phyloP scores from a whole-genome alignment of 1,140 invertebrate species.

The Apis laboriosa region DNA sequence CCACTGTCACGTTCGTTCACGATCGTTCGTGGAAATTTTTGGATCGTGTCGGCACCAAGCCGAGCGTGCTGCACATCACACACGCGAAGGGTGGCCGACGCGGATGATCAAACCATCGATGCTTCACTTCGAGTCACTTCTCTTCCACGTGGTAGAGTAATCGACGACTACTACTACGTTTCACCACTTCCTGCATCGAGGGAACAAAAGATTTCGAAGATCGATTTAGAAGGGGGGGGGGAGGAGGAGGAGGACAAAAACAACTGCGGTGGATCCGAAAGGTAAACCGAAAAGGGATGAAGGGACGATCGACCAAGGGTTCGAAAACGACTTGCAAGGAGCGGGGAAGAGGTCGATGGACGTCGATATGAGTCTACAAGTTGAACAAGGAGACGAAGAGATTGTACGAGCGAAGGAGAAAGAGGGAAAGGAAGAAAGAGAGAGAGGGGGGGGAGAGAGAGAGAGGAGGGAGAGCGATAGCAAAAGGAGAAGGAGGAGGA shows the following conservation, averaged over 20 bases:
- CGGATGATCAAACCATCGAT: not conserved
- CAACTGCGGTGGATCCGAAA: not conserved
- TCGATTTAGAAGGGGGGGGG: not conserved
- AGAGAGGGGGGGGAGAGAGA: conserved; percentile 11
- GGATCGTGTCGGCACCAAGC: not conserved
- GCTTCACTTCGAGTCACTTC: conserved; percentile 1
- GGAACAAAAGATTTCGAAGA: conserved; percentile 17
- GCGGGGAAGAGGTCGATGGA: conserved; percentile 17
- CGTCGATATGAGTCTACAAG: conserved; percentile 22
- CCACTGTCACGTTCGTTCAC: conserved; percentile 27
- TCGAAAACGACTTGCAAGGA: conserved; percentile 1
- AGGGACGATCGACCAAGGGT: conserved; percentile 14
- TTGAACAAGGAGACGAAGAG: not conserved
- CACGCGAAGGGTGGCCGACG: not conserved
- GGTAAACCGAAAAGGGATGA: not conserved
- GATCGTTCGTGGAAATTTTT: not conserved
- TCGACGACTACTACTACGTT: not conserved
- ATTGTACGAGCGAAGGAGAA: not conserved
- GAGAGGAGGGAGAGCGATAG: not conserved
- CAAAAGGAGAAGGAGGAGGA: conserved; percentile 22
- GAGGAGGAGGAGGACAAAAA: not conserved
- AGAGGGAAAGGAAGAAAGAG: conserved; percentile 6
- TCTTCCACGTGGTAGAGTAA: not conserved
- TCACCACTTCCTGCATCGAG: not conserved
- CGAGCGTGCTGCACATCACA: conserved; percentile 24